phyloP scores from a whole-genome alignment of 2,113 vertebrate genomes.

The Eubucco bourcierii region DNA sequence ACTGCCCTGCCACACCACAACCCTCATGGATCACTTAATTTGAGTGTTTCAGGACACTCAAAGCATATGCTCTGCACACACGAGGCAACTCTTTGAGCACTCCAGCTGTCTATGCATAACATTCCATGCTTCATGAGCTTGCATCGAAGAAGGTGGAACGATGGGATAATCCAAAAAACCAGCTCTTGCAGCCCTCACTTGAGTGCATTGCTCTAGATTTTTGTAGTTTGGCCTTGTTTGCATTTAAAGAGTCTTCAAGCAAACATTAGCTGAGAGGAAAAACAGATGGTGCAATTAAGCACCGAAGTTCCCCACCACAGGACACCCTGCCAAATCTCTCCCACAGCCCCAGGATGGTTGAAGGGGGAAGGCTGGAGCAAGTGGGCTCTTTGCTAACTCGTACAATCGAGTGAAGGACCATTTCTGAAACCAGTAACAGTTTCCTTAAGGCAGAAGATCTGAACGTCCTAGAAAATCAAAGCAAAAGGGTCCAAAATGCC shows the following conservation, averaged over 20 bases:
- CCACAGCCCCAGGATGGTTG: background rate
- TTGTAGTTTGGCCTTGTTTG: background rate
- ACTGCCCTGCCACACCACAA: background rate
- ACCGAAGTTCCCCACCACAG: background rate
- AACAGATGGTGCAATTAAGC: slow-evolving; percentile 21
- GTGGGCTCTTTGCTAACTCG: background rate
- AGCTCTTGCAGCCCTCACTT: background rate
- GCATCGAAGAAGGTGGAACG: accelerated
- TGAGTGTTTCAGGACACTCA: background rate
- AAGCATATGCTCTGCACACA: background rate
- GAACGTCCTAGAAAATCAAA: background rate
- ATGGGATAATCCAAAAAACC: background rate
- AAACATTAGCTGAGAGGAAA: slow-evolving; percentile 4
- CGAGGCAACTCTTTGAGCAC: accelerated
- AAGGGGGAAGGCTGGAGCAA: background rate
- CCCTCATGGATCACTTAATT: background rate
- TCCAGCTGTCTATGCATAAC: background rate
- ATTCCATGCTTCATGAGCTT: background rate
- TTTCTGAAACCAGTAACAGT: background rate
- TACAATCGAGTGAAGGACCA: background rate
- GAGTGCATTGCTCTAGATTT: background rate
- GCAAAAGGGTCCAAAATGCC: background rate
- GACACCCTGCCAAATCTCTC: background rate
- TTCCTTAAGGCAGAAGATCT: background rate
- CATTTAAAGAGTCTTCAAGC: background rate